These are phyloP conservation scores for Eurytoma californica DNA, from an alignment of 2,888 invertebrate genomes.

Conservation along the genomic window DNA sequence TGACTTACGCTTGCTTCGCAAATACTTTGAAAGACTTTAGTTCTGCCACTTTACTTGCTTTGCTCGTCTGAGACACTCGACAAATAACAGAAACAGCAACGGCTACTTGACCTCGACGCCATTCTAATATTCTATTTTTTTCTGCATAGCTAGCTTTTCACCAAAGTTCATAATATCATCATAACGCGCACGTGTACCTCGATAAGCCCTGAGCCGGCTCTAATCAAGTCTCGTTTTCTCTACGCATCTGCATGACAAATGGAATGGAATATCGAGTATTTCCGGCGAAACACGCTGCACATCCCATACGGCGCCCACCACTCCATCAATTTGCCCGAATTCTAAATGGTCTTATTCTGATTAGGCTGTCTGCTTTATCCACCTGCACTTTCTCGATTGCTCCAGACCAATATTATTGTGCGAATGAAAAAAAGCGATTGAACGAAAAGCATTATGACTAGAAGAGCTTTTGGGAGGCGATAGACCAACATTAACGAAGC, in stretches of 20 bases:
- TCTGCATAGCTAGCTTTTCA: no score
- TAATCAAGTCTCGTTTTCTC: constrained; percentile 38
- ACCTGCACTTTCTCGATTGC: no score
- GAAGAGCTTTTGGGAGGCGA: no score
- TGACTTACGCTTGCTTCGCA: background rate
- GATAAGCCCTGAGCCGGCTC: constrained; percentile 14
- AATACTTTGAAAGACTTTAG: background rate
- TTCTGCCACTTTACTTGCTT: background rate
- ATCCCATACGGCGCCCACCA: background rate
- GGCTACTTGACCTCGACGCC: no score
- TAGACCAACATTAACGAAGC: constrained; percentile 32
- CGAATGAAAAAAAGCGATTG: no score
- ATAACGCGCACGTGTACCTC: background rate
- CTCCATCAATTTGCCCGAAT: constrained; percentile 41
- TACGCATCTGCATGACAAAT: constrained; percentile 43
- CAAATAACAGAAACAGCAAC: no score
- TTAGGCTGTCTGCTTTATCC: constrained; percentile 3
- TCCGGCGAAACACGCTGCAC: constrained; percentile 39
- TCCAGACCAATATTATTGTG: no score
- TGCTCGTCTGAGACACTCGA: background rate
- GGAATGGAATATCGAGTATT: constrained; percentile 48
- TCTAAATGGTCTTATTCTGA: constrained; percentile 44
- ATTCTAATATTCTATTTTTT: no score
- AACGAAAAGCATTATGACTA: no score
- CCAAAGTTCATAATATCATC: no score